These are phyloP conservation scores for Polydrusus pterygomalis DNA, from an alignment of 2,888 invertebrate species.

Conservation along the genomic window DNA sequence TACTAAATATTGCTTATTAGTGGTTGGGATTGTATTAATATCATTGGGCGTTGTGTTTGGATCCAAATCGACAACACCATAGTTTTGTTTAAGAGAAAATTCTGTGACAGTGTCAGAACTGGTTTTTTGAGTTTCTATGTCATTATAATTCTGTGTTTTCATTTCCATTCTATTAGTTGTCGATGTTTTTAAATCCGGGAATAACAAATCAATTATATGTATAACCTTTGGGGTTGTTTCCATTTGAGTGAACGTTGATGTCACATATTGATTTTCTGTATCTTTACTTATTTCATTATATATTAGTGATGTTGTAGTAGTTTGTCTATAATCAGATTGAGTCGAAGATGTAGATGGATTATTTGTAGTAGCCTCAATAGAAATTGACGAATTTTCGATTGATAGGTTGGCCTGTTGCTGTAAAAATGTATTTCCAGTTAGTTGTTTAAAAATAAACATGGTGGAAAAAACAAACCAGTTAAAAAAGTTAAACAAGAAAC, in stretches of 20 bases:
- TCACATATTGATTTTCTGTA: not conserved
- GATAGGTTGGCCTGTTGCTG: conserved; percentile 1
- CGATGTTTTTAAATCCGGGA: not conserved
- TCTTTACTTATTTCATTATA: not conserved
- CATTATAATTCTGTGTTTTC: not conserved
- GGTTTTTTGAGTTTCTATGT: not conserved
- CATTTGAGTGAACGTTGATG: not conserved
- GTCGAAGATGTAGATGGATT: not conserved
- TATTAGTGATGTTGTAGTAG: not conserved
- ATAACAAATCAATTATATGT: not conserved
- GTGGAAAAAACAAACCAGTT: too few relatives aligned
- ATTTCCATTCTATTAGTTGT: not conserved
- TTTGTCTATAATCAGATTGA: not conserved
- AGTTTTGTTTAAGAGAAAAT: too few relatives aligned
- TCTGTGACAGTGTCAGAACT: not conserved
- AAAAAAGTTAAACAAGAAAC: too few relatives aligned
- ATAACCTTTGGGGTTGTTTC: not conserved
- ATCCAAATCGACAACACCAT: too few relatives aligned
- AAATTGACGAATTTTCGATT: not conserved
- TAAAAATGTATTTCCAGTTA: not conserved
- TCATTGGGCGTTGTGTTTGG: not conserved
- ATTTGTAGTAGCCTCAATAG: not conserved
- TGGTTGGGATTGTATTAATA: not conserved
- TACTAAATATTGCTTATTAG: not conserved
- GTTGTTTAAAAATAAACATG: not conserved